Conservation (phyloP, 2,888 invertebrate species). For the Oeneis ivallda region DNA sequence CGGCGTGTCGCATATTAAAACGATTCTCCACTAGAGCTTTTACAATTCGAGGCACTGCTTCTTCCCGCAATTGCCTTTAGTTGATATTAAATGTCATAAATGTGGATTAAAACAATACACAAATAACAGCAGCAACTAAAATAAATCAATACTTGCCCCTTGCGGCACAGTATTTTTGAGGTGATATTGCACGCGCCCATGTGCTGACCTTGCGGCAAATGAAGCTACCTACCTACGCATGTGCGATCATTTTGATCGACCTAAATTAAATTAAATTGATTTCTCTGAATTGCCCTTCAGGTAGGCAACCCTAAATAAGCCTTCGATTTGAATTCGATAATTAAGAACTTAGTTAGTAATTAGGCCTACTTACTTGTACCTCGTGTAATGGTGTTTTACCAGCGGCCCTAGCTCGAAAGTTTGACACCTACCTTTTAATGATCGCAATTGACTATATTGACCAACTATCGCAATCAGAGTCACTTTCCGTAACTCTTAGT, state of each 20-base stretch:
- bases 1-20: no score
- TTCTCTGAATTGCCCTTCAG: not conserved
- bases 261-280: slow-evolving; percentile 8
- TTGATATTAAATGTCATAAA: no score
- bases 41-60: no score
- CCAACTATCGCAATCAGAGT: not conserved
- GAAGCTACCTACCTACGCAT: not conserved
- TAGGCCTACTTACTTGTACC: not conserved
- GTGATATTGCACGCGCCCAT: no score
- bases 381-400: not conserved
- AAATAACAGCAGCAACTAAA: no score
- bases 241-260: not conserved
- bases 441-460: not conserved
- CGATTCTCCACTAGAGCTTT: no score
- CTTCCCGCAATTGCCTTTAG: no score
- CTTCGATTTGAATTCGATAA: slow-evolving; percentile 1
- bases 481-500: no score
- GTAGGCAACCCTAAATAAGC: slow-evolving; percentile 9
- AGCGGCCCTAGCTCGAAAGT: not conserved
- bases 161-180: no score
- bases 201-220: no score
- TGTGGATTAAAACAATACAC: no score
- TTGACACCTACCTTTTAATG: not conserved
- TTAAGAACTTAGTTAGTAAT: slow-evolving; percentile 1
- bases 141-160: no score